Base-by-base conservation (phyloP, 2,888 invertebrate genomes). In the Portevinia maculata region DNA sequence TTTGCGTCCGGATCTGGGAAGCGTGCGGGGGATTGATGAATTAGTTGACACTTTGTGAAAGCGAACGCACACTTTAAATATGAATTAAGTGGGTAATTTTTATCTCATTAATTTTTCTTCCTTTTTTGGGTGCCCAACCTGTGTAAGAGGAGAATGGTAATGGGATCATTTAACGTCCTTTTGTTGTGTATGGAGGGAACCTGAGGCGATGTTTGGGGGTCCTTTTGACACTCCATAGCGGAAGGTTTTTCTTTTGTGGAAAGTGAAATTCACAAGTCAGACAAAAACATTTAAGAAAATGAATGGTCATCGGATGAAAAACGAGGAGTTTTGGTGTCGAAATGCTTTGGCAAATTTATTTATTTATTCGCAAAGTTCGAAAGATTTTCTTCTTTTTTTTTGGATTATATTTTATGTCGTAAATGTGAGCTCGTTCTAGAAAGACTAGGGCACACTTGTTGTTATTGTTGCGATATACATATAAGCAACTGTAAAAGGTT, bases 21-120 rank as follows among this genome's bases (percentile, higher is more conserved):
- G 44, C 44, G 83, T 78, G 78, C 73, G 73, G 78, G 71, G 76
- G 71, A 78, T 78, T 83, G 78, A 83, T 83, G 83, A 83, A 83
- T 83, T 83, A 83, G 78, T 73, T 83, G 78, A 73, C 83, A 83
- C 83, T 76, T 67, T 67, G 71, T 62, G 71, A 57, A 78, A 71
- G 67, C 73, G 69, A 71, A 65, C 65, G 59, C 59, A 78, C 78
- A 71, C 78, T 73, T 83, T 78, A 78, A 78, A 78, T 78, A 67
- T 70, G 76, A 81, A 81, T 81, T 81, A 76, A 81, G 70, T 81
- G 76, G 76, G 76, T 81, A 81, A 81, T 81, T 76, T 81, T 76
- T 81, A 81, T 81, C 76, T 64, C 76, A 24, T 76, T 81, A 67
- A 15, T 53, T 19, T 17, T 19, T 11, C 9, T 19, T 44, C n/a